Percentiles rank a stretch among this genome's conserved stretches.
These are phyloP conservation scores for Ciconia stormi DNA, from an alignment of 2,113 vertebrate species.

Conservation along the genomic window DNA sequence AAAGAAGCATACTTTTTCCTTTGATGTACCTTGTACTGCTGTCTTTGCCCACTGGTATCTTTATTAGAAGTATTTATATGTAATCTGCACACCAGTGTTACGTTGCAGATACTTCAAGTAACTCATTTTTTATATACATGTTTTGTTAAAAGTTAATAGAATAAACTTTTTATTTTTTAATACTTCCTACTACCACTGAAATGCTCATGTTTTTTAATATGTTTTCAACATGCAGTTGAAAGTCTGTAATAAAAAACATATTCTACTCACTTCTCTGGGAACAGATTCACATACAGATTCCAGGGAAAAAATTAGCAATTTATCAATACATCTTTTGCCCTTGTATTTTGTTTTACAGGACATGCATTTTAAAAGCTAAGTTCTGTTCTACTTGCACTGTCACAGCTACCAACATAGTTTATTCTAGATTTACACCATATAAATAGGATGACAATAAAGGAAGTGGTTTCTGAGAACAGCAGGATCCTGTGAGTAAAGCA, in stretches of 20 bases:
- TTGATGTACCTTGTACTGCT: not conserved
- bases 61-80: not conserved
- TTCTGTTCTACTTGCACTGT: not conserved
- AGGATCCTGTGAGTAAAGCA: not conserved
- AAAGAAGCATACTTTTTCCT: not conserved
- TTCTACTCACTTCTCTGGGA: not conserved
- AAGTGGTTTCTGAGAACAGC: not conserved
- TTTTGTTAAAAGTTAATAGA: not conserved
- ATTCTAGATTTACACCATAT: not conserved
- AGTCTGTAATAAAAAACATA: not conserved
- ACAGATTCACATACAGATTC: not conserved
- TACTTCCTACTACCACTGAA: not conserved
- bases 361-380: not conserved
- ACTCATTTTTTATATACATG: accelerated
- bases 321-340: not conserved
- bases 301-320: not conserved
- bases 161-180: not conserved
- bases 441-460: not conserved
- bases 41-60: not conserved
- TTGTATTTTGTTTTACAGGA: not conserved
- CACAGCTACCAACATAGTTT: not conserved
- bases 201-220: accelerated
- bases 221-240: not conserved
- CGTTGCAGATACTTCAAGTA: not conserved
- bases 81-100: not conserved